Evolutionary conservation across 1,140 invertebrate genomes (phyloP).

Genomic region (Ips typographus): DNA sequence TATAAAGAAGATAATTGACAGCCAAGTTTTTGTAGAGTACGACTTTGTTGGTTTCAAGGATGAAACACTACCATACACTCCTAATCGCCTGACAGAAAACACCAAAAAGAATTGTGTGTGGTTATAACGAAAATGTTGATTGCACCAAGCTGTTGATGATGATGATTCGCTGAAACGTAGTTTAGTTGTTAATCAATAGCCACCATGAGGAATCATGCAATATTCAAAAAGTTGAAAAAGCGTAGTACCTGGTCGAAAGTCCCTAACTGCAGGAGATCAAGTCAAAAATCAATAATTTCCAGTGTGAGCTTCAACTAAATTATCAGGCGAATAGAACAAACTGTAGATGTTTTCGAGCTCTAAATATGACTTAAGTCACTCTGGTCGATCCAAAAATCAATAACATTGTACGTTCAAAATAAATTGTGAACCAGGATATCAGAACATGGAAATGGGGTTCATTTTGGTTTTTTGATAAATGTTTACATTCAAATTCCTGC

Average conservation of each 20-base stretch:
- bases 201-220: too few relatives aligned
- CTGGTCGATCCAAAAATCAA: constrained; percentile 11
- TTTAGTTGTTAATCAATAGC: too few relatives aligned
- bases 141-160: too few relatives aligned
- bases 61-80: too few relatives aligned
- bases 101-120: background rate
- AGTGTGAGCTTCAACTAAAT: constrained; percentile 1
- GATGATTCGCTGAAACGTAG: too few relatives aligned
- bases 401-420: constrained; percentile 8
- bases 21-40: background rate
- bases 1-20: background rate
- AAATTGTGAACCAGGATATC: background rate
- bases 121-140: too few relatives aligned
- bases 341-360: background rate
- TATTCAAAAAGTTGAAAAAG: too few relatives aligned
- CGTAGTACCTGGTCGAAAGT: background rate
- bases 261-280: constrained; percentile 6
- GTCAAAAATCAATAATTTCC: constrained; percentile 24
- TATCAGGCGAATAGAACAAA: constrained; percentile 1
- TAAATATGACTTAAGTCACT: background rate
- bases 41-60: too few relatives aligned
- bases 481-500: too few relatives aligned
- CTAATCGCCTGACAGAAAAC: too few relatives aligned
- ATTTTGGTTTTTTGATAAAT: too few relatives aligned
- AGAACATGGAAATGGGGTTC: background rate